A percentile compares a stretch with the other conserved stretches of the same genome.
phyloP scores from a whole-genome alignment of 2,113 vertebrate species.

The Laticauda colubrina region DNA sequence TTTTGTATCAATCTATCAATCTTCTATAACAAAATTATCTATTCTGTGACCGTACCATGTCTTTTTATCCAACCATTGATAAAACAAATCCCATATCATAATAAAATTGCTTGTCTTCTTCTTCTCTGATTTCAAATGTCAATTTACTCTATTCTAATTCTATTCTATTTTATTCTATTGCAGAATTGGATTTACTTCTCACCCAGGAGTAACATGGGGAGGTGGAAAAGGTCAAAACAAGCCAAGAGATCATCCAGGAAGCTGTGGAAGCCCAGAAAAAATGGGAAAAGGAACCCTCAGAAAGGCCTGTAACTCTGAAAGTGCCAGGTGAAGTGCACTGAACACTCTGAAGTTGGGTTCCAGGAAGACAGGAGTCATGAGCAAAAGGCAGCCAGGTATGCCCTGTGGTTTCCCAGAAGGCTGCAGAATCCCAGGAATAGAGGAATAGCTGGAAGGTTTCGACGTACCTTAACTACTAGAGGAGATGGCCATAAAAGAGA shows the following conservation, averaged over 20 bases:
- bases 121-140: too few species aligned
- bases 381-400: background rate
- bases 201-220: background rate
- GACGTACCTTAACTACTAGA: background rate
- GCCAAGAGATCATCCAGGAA: background rate
- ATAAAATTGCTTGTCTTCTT: too few species aligned
- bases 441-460: background rate
- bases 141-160: too few species aligned
- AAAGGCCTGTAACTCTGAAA: background rate
- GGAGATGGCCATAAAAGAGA: background rate
- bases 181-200: background rate
- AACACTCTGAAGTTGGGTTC: background rate
- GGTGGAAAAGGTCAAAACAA: background rate
- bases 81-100: too few species aligned
- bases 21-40: too few species aligned
- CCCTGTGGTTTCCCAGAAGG: background rate
- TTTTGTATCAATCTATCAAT: too few species aligned
- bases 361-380: background rate
- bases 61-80: too few species aligned
- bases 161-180: too few species aligned
- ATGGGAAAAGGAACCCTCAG: background rate
- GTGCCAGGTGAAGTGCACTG: background rate
- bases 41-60: too few species aligned
- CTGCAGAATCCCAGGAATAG: background rate
- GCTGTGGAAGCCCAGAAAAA: background rate